Base-by-base conservation (phyloP, 2,113 vertebrate species). In the Gambusia affinis region DNA sequence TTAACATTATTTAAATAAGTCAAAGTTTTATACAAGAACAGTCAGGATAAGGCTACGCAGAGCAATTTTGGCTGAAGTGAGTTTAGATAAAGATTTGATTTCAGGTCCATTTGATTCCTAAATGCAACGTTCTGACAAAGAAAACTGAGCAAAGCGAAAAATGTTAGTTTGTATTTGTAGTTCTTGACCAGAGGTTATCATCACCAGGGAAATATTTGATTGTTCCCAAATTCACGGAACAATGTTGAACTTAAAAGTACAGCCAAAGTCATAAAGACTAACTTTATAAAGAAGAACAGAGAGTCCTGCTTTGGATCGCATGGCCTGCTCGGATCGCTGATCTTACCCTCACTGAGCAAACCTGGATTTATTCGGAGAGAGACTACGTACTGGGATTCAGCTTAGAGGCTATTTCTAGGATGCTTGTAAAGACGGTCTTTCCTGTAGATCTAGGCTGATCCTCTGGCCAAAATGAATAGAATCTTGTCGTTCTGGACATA, bases 281-380 rank as follows among this genome's bases (percentile, higher is more conserved):
- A 63, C 60, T 68, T 30, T 47, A 54, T 19, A 0, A 24, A 39
- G 60, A 42, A 42, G 29, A 70, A 64, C 60, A 64, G 37, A 12
- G 51, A 79, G 64, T 67, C 54, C 39, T 0, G 70, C 54, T 33
- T 29, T 27, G 64, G 31, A 63, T 37, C 27, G 44, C 54, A 12
- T 28, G 39, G 37, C 30, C 61, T 44, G 42, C 67, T 60, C 67
- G 60, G 28, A 73, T 29, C 29, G 19, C 71, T 69, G 77, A 51
- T 31, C 14, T 69, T 29, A 70, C 70, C 60, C 11, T 65, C 28
- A 8, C 63, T 39, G 33, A 74, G 31, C 62, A 44, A 8, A 60
- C 31, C 67, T 47, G 61, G 61, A 51, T 33, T 69, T 33, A 69
- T 33, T 39, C 1, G 12, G 57, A 51, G 42, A 42, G 42, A 51